Base-by-base conservation (phyloP, 1,140 invertebrate genomes). In the Ceratina calcarata region DNA sequence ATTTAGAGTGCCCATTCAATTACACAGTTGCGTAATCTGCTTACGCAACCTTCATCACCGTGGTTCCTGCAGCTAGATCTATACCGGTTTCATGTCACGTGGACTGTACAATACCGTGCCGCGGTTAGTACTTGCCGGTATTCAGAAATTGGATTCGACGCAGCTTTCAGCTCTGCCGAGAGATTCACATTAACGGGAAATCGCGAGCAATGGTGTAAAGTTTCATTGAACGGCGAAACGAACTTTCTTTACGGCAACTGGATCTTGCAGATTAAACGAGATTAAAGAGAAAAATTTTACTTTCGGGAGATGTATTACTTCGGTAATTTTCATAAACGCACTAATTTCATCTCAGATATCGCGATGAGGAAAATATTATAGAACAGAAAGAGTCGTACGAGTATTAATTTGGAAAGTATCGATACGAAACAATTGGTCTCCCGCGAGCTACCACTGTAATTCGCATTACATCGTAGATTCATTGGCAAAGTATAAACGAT, bases 21-120 rank as follows among this genome's bases (percentile, higher is more conserved):
- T 90, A 88, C 84, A 89, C 86, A 88, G 78, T 88, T 82, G 82
- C 86, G 83, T 89, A 88, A 89, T 90, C 85, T 84, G 77, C 87
- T 89, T 86, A 86, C 72, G 80, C 78, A 45, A 58, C 27, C 67
- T 62, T 27, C 61, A 55, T 68, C 70, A 49, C 18, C 22, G 49
- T 12, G 16, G 57, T 67, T 61, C 64, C 65, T 71, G 58, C 45
- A 18, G 67, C 49, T 15, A 22, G 53, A 60, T 16, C 70, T 49
- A 32, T 53, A 27, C 58, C 45, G 10, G 74, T 79, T 64, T 20
- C 61, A 49, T 71, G 58, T 78, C 72, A 75, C 53, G 24, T 22
- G 61, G 20, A n/a, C 18, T 37, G 57, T 72, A 66, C 45, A 53
- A 27, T 15, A 15, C 45, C 37, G 37, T 45, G 37, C 37, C 37